Evolutionary conservation across 2,888 invertebrate species (phyloP), one percentile per base, ranked within the genome.

Genomic region (Charanyca ferruginea): DNA sequence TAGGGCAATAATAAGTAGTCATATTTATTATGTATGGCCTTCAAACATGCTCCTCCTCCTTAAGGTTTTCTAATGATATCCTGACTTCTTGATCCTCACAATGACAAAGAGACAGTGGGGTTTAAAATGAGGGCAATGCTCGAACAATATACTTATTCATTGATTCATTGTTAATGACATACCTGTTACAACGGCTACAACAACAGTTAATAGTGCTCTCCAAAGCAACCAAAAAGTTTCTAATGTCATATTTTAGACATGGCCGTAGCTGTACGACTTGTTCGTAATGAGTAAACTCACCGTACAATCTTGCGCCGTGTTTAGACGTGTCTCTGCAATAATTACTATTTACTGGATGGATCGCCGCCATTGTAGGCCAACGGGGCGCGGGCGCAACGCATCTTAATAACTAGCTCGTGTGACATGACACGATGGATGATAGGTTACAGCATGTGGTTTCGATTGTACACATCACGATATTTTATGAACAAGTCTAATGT

Each of bases 351-450:
- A 48, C 68, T 44, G 13, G 23, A 41, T 44, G 13, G 23, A 41
- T 62, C 18, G 23, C 20, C 38, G 35, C 60, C 49, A 59, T 70
- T 59, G 58, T 63, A 32, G 25, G 44, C 22, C 28, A n/a, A n/a
- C n/a, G n/a, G n/a, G 11, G 45, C 52, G 38, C 28, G 25, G 35
- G 41, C 38, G 54, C 53, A 66, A 32, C 62, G 60, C 77, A 60
- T 65, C 59, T 54, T 77, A 63, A 73, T 77, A 61, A 42, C 38
- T 38, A 32, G 41, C n/a, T 74, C 22, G 32, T 54, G 68, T 62
- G 66, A 44, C 49, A 41, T 47, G 48, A 45, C 25, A 57, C 45
- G 20, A 41, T 51, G 9, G 25, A 28, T 25, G 22, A n/a, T 20
- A 28, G 41, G 38, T 1, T 32, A 3, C 28, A 3, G 16, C 66